A percentile compares a stretch with the other conserved stretches of the same genome.
These are phyloP conservation scores for Parnassius apollo DNA, from an alignment of 2,888 invertebrate genomes.

Conservation along the genomic window DNA sequence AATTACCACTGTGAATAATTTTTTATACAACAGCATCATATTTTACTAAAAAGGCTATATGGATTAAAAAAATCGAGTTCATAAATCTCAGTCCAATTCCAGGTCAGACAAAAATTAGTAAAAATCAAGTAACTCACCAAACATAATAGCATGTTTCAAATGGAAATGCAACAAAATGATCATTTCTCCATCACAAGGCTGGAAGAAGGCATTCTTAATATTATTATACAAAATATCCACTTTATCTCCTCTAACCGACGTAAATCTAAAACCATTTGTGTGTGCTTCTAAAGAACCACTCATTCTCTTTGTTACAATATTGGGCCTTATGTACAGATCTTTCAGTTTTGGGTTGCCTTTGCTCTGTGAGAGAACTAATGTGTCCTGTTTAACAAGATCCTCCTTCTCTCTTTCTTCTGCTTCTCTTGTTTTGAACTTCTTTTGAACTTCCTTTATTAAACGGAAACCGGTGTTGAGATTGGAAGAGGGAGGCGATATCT, in stretches of 20 bases:
- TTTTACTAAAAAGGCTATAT: no score
- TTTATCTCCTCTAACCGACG: slow-evolving; percentile 99
- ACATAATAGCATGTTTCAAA: slow-evolving; percentile 99
- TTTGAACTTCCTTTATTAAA: slow-evolving; percentile 99
- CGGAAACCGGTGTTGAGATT: slow-evolving; percentile 98
- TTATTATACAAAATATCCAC: slow-evolving; percentile 99
- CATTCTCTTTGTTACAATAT: slow-evolving; percentile 98
- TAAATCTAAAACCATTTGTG: slow-evolving; percentile 97
- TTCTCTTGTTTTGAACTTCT: slow-evolving; percentile 98
- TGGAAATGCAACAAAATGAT: slow-evolving; percentile 99
- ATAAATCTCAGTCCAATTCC: no score
- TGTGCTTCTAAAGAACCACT: slow-evolving; percentile 97
- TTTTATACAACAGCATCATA: no score
- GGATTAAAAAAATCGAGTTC: no score
- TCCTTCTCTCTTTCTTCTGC: slow-evolving; percentile 99
- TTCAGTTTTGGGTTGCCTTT: slow-evolving; percentile 99
- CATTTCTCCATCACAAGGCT: slow-evolving; percentile 99
- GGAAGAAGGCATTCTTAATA: slow-evolving; percentile 99
- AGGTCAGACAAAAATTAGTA: not conserved
- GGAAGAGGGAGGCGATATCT: slow-evolving; percentile 94
- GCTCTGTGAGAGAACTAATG: slow-evolving; percentile 94
- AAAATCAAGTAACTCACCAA: slow-evolving; percentile 83
- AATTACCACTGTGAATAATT: no score
- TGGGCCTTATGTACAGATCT: slow-evolving; percentile 99
- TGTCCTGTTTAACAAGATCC: slow-evolving; percentile 99